Conservation (phyloP, 2,797 vertebrate genomes). For the Sebastes umbrosus region DNA sequence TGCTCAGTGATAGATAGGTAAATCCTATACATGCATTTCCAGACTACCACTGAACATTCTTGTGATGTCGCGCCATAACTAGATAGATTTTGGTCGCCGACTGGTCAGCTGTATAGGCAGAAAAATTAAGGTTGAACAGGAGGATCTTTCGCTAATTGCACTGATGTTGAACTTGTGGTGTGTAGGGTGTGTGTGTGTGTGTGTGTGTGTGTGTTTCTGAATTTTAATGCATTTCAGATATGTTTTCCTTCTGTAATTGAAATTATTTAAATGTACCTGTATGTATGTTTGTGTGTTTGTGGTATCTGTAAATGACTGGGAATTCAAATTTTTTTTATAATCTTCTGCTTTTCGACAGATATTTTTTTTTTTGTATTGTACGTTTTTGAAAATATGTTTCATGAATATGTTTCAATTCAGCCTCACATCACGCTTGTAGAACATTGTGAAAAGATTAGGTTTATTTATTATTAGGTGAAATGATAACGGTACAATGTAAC, state of each 20-base stretch:
- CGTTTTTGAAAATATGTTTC: neutral
- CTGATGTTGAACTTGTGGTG: constrained; percentile 77
- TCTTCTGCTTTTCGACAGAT: neutral
- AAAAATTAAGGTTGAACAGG: constrained; percentile 56
- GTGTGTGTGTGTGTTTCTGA: neutral
- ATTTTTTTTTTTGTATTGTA: neutral
- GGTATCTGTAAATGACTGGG: neutral
- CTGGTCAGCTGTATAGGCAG: constrained; percentile 85
- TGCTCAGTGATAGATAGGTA: constrained; percentile 99
- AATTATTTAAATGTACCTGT: neutral
- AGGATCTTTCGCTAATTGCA: constrained; percentile 80
- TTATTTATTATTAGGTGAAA: too few relatives aligned
- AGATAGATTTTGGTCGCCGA: constrained; percentile 88
- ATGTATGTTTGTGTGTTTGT: neutral
- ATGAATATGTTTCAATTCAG: neutral
- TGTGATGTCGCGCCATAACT: constrained; percentile 87
- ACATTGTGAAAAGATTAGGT: too few relatives aligned
- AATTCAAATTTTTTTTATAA: neutral
- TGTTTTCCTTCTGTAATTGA: neutral
- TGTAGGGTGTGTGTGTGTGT: neutral
- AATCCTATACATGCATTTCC: constrained; percentile 96
- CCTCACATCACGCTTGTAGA: neutral
- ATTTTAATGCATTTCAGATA: neutral
- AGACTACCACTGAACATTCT: constrained; percentile 89
- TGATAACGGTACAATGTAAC: too few relatives aligned